Evolutionary conservation across 2,113 vertebrate genomes (phyloP), one percentile per base, ranked within the genome.

Genomic region (Poecilia latipinna): DNA sequence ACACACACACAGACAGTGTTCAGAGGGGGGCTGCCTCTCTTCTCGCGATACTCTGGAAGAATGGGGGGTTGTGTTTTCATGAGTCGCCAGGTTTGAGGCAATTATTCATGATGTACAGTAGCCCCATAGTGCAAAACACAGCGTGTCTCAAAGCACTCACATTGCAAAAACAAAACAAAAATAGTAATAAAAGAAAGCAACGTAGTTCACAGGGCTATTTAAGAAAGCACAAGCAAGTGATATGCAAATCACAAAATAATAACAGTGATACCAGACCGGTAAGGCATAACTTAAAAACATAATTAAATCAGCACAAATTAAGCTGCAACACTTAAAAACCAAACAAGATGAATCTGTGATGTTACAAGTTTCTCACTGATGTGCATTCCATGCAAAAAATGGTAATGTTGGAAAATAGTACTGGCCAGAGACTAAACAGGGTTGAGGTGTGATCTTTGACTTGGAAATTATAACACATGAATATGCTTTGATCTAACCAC

Each of bases 41-140:
- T 94, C 90, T 94, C 94, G 94, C 93, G 94, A 94, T 85, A 93
- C 48, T 72, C 7, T 1, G 54, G 3, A 4, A 54, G 4, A 42
- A 68, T 63, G 15, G 1, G 78, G 82, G 86, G 75, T 70, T 61
- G 79, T 60, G 61, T 39, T 82, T 72, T 73, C 77, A 66, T 22
- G 28, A 69, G 57, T 76, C 29, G 35, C 17, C 33, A 48, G 29
- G 26, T 44, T 44, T 29, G 65, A 67, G 65, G 3, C 65, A 42
- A 29, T 28, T 15, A 39, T 57, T 57, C 51, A 57, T 57, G 7
- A 57, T 57, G 24, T 57, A 57, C 51, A 57, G 24, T 57, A n/a
- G 51, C 24, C 51, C 51, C 24, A 57, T 57, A 12, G n/a, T 39
- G 37, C n/a, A 44, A 39, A 39, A 39, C 33, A n/a, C 32, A 3